These are phyloP conservation scores for Drosophila emarginata DNA, from an alignment of 2,888 invertebrate species.

Conservation along the genomic window DNA sequence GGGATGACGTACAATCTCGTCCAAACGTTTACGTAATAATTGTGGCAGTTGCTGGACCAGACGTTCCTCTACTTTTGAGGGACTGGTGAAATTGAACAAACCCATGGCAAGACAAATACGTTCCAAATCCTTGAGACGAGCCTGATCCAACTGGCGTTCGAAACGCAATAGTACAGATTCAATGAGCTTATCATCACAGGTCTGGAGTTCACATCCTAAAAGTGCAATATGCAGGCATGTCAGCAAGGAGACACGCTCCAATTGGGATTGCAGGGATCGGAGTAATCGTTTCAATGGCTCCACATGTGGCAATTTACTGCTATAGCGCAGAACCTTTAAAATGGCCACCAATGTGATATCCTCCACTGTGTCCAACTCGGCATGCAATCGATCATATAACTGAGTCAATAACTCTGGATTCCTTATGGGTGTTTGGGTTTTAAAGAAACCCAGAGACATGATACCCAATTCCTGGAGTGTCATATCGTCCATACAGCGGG, in stretches of 20 bases:
- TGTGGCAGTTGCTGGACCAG: conserved; percentile 82
- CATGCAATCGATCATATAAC: conserved; percentile 84
- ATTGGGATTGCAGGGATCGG: conserved; percentile 84
- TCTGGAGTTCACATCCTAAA: conserved; percentile 84
- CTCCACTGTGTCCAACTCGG: conserved; percentile 84
- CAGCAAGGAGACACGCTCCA: conserved; percentile 85
- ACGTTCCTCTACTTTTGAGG: conserved; percentile 83
- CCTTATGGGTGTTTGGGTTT: conserved; percentile 87
- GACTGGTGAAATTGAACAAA: conserved; percentile 85
- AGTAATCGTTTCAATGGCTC: conserved; percentile 84
- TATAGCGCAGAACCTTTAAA: conserved; percentile 85
- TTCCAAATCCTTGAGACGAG: conserved; percentile 90
- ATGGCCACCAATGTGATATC: conserved; percentile 87
- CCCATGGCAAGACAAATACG: conserved; percentile 86
- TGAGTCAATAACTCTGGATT: conserved; percentile 83
- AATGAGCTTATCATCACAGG: conserved; percentile 83
- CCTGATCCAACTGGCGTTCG: conserved; percentile 82
- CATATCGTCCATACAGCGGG: conserved; percentile 84
- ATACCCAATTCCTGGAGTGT: conserved; percentile 87
- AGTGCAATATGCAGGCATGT: conserved; percentile 87
- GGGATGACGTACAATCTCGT: conserved; percentile 85
- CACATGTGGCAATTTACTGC: conserved; percentile 82
- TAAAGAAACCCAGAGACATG: conserved; percentile 90
- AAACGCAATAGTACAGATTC: conserved; percentile 84
- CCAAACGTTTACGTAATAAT: conserved; percentile 83